Conservation (phyloP, 1,140 invertebrate genomes). For the Formica exsecta region DNA sequence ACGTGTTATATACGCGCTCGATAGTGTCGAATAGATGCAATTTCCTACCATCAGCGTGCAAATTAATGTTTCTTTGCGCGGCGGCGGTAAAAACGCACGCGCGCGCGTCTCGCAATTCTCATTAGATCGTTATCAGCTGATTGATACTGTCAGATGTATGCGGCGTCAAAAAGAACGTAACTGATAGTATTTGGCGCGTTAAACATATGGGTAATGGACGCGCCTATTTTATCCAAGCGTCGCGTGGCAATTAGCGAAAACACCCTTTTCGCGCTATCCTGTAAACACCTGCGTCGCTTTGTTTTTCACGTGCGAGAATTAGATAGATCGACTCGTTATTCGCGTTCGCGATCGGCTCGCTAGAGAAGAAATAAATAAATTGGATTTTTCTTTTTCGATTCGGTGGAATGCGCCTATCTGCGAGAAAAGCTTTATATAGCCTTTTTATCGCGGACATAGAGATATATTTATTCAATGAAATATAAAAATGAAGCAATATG, state of each 20-base stretch:
- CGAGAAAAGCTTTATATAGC: not conserved
- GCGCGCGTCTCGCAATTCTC: not conserved
- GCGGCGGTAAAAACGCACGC: not conserved
- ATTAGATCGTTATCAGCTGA: slow-evolving; percentile 22
- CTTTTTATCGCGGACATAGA: not conserved
- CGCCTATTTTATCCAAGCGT: slow-evolving; percentile 41
- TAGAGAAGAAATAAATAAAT: slow-evolving; percentile 6
- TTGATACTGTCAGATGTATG: slow-evolving; percentile 18
- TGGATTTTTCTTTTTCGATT: not conserved
- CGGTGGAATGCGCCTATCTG: not conserved
- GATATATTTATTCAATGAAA: slow-evolving; percentile 30
- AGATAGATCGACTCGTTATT: slow-evolving; percentile 52
- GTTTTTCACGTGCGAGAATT: slow-evolving; percentile 30
- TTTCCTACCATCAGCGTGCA: slow-evolving; percentile 31
- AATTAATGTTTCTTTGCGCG: slow-evolving; percentile 52
- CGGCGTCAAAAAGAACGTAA: slow-evolving; percentile 10
- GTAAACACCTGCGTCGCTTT: slow-evolving; percentile 49
- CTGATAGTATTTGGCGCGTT: not conserved
- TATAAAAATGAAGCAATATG: slow-evolving; percentile 19
- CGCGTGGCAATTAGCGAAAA: slow-evolving; percentile 46
- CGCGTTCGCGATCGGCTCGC: slow-evolving; percentile 20
- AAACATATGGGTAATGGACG: slow-evolving; percentile 38
- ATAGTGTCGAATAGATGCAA: slow-evolving; percentile 20
- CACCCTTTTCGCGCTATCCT: slow-evolving; percentile 48
- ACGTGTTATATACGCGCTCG: not conserved